Evolutionary conservation across 2,888 invertebrate species (phyloP).

Genomic region (Trachelus iudaicus): DNA sequence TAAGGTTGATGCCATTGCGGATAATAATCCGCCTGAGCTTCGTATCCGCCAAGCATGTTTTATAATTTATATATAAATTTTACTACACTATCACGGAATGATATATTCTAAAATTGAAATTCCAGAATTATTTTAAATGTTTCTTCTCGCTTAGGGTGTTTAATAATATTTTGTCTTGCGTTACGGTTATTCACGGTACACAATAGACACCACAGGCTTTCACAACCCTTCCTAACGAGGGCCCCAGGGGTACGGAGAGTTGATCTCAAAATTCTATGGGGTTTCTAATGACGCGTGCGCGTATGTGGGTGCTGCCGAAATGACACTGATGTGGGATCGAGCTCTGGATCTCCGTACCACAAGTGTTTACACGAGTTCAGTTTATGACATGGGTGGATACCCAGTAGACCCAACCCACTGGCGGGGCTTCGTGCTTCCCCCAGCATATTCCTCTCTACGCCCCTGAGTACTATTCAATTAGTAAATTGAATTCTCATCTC

Average conservation of each 20-base stretch:
- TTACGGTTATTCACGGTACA: neutral
- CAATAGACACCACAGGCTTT: neutral
- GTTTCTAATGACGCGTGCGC: conserved; percentile 37
- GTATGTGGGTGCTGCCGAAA: conserved; percentile 42
- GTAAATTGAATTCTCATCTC: conserved; percentile 47
- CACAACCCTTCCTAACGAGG: neutral
- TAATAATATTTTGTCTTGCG: neutral
- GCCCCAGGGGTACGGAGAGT: neutral
- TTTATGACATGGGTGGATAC: conserved; percentile 28
- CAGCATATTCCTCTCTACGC: conserved; percentile 4
- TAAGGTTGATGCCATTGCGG: conserved; percentile 64
- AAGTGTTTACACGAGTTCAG: conserved; percentile 12
- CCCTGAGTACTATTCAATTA: conserved; percentile 52
- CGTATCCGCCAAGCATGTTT: conserved; percentile 59
- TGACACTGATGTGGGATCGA: conserved; percentile 42
- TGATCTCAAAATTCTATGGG: neutral
- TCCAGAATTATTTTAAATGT: neutral
- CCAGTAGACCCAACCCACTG: conserved; percentile 30
- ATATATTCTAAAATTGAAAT: neutral
- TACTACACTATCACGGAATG: neutral
- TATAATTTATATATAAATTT: neutral
- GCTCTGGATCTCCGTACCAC: conserved; percentile 3
- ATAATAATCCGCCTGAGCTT: conserved; percentile 61
- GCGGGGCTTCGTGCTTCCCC: conserved; percentile 5
- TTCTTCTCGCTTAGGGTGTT: neutral